Evolutionary conservation across 2,113 vertebrate genomes (phyloP).

Genomic region (Callipepla squamata): DNA sequence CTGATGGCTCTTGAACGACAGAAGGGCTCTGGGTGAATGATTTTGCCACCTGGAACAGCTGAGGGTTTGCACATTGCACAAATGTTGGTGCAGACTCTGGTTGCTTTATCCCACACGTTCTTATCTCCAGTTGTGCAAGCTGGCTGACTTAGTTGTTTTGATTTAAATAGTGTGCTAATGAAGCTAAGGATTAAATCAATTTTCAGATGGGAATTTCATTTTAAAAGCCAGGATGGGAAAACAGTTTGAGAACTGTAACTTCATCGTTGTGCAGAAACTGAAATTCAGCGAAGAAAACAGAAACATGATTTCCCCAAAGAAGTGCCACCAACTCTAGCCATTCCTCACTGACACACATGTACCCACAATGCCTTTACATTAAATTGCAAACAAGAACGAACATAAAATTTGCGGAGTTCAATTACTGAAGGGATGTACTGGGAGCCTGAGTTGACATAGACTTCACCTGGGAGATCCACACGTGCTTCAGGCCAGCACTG

Average conservation of each 20-base stretch:
- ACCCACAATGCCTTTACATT: not conserved
- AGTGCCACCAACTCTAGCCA: not conserved
- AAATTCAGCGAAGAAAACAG: not conserved
- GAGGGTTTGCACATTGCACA: not conserved
- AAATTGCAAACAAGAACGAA: not conserved
- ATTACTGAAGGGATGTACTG: not conserved
- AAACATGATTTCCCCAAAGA: not conserved
- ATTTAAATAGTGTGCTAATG: not conserved
- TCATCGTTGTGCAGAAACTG: fast-evolving
- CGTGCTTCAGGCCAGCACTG: too few relatives aligned
- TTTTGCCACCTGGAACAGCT: not conserved
- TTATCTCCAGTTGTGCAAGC: constrained; percentile 2
- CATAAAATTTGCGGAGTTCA: not conserved
- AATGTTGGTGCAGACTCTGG: fast-evolving
- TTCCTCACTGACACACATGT: not conserved
- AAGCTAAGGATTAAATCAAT: not conserved
- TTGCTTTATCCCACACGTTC: not conserved
- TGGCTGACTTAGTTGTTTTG: not conserved
- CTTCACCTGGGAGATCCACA: too few relatives aligned
- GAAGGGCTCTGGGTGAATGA: not conserved
- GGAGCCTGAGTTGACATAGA: not conserved
- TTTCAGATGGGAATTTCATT: not conserved
- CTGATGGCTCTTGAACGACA: not conserved
- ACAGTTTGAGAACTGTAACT: not conserved
- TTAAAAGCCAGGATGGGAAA: not conserved